Base-by-base conservation (phyloP, 2,113 vertebrate genomes). In the Clinocottus analis region DNA sequence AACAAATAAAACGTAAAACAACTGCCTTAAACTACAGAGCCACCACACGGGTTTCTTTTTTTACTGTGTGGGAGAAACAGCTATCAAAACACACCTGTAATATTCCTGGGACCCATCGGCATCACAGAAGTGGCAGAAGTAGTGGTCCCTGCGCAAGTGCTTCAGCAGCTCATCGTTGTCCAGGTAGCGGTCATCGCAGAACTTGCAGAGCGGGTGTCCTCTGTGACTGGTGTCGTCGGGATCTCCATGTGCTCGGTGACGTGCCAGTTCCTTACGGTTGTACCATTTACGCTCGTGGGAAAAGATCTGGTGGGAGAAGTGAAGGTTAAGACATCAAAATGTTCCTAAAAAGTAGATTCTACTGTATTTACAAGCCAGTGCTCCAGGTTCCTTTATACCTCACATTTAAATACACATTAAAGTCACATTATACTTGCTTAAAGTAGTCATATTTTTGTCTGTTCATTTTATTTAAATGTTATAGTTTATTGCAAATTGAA, bases 111-210 rank as follows among this genome's bases (percentile, higher is more conserved):
- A 97, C 9, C 98, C 98, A 0, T 99, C 98, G 0, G 97, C 95
- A 16, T 99, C 98, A 49, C 98, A 99, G 90, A 99, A 99, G 85
- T 99, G 98, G 79, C 98, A 99, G 89, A 99, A 99, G 77, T 97
- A 99, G 90, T 99, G 98, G 77, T 99, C 97, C 7, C 97, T 95
- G 0, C 98, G 92, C 63, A 99, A 87, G 88, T 99, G 98, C 45
- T 99, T 99, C 2, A 99, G 94, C 23, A 99, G 89, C 90, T 99
- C 98, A 0, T 99, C 98, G 0, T 99, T 99, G 83, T 99, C 98
- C 55, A 99, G 91, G 81, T 99, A 99, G 0, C 98, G 96, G 80
- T 99, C 97, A 0, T 99, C 98, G 0, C 98, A 99, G 90, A 99
- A 99, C 89, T 99, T 99, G 84, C 98, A 99, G 13, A 99, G 96